phyloP scores from a whole-genome alignment of 2,113 vertebrate genomes.

The Falcunculus frontatus region DNA sequence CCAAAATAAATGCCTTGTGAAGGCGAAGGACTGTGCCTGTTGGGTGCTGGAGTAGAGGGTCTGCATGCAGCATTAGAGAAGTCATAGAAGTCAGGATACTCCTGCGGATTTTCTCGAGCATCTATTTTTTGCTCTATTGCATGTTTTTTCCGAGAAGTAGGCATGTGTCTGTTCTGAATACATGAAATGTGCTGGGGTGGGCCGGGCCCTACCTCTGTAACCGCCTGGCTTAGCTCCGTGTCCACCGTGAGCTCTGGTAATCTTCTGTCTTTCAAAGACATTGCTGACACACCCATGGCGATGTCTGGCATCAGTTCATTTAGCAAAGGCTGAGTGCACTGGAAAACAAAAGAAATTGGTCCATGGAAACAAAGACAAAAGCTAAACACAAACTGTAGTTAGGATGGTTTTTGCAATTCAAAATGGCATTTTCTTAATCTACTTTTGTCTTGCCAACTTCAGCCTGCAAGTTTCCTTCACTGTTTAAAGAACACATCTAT shows the following conservation, averaged over 20 bases:
- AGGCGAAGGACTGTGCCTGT: conserved; percentile 75
- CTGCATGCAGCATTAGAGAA: conserved; percentile 84
- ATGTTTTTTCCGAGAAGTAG: conserved; percentile 87
- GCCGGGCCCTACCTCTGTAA: conserved; percentile 72
- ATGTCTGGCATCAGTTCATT: conserved; percentile 98
- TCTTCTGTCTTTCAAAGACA: conserved; percentile 91
- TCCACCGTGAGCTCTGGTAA: conserved; percentile 86
- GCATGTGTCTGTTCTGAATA: conserved; percentile 77
- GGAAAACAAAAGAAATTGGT: conserved; percentile 44
- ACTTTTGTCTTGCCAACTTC: neutral
- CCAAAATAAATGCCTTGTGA: conserved; percentile 80
- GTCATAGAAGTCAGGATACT: conserved; percentile 92
- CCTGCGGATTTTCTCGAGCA: conserved; percentile 79
- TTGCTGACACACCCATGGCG: conserved; percentile 91
- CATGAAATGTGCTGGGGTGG: conserved; percentile 76
- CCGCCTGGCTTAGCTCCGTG: conserved; percentile 76
- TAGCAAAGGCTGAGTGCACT: conserved; percentile 88
- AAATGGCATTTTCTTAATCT: neutral
- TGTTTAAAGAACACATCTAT: neutral
- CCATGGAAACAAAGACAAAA: neutral
- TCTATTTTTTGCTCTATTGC: conserved; percentile 85
- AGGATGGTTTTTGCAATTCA: neutral
- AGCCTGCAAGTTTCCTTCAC: neutral
- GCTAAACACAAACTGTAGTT: neutral
- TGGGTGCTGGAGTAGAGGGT: conserved; percentile 77